Base-by-base conservation (phyloP, 1,140 invertebrate species). In the Neodiprion fabricii region DNA sequence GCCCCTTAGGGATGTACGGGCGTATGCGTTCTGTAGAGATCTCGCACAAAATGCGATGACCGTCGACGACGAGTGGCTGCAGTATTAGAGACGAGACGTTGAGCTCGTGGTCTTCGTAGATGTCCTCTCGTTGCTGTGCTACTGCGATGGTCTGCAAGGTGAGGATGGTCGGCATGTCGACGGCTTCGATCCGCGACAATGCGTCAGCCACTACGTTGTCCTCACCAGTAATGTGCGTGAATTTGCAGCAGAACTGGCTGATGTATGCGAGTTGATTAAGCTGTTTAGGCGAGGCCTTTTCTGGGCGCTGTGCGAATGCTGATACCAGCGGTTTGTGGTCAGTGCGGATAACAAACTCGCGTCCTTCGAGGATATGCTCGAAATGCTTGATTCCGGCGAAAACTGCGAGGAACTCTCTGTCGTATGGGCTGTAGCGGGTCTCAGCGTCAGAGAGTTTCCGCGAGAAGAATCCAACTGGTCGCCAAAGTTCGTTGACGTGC, bases 291-390 rank as follows among this genome's bases (percentile, higher is more conserved):
- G 82, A 79, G 72, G 72, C 72, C 74, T 85, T 83, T 1, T 86
- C 84, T 4, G 75, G 67, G 9, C 79, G 78, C 72, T 83, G 77
- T 21, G 69, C 12, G 73, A 84, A 84, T 7, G 81, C 82, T 67
- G 71, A 82, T 9, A 75, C 75, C 3, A 86, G 74, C 11, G 85
- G 85, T 74, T 85, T 85, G 74, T 87, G 85, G 73, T 86, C 85
- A 0, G 85, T 86, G 71, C 76, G 83, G 28, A 87, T 81, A 0
- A 65, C 77, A 69, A 85, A 79, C 9, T 73, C 0, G 12, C 74
- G 48, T 4, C 77, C 79, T 72, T 82, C 79, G 1, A 81, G 28
- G 14, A 77, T 40, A 53, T 77, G 74, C 8, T 21, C 7, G 71
- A 83, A 81, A 71, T 78, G 67, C 65, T 75, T 74, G 9, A 81